A percentile compares a stretch with the other conserved stretches of the same genome.
Conservation (phyloP, 2,888 invertebrate species). For the Meganola albula region DNA sequence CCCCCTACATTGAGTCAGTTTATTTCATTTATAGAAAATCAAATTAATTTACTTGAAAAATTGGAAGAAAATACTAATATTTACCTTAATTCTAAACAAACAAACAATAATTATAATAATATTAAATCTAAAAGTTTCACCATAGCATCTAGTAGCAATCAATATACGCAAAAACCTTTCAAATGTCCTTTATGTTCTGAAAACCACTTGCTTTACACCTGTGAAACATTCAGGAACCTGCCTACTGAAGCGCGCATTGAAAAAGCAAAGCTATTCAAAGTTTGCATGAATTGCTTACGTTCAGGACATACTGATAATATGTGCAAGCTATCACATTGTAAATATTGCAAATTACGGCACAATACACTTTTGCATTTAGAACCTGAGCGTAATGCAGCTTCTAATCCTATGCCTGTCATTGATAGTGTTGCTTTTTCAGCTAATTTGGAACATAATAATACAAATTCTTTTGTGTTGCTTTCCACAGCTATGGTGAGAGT, state of each 20-base stretch:
- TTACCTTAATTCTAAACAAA: background rate
- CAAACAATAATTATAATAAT: background rate
- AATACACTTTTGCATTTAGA: slow-evolving; percentile 5
- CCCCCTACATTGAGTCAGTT: background rate
- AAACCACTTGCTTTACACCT: slow-evolving; percentile 2
- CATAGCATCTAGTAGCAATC: background rate
- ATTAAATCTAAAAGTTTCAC: background rate
- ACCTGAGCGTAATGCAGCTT: background rate
- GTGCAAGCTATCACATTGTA: slow-evolving; percentile 4
- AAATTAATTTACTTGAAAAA: slow-evolving; percentile 2
- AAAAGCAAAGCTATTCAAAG: slow-evolving; percentile 4
- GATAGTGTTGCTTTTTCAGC: slow-evolving; percentile 1
- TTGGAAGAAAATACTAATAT: background rate
- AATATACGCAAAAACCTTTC: background rate
- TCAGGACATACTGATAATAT: slow-evolving; percentile 1
- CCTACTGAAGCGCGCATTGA: slow-evolving; percentile 4
- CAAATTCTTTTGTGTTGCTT: slow-evolving; percentile 2
- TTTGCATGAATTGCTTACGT: slow-evolving; percentile 7
- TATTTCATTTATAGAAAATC: background rate
- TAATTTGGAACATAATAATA: background rate
- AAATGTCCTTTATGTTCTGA: slow-evolving; percentile 3
- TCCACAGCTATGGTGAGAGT: slow-evolving; percentile 7
- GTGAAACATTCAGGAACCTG: slow-evolving; percentile 3
- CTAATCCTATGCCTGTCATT: background rate
- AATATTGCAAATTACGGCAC: slow-evolving; percentile 4